Conservation (phyloP, 2,888 invertebrate genomes). For the Drosophila crucigera region DNA sequence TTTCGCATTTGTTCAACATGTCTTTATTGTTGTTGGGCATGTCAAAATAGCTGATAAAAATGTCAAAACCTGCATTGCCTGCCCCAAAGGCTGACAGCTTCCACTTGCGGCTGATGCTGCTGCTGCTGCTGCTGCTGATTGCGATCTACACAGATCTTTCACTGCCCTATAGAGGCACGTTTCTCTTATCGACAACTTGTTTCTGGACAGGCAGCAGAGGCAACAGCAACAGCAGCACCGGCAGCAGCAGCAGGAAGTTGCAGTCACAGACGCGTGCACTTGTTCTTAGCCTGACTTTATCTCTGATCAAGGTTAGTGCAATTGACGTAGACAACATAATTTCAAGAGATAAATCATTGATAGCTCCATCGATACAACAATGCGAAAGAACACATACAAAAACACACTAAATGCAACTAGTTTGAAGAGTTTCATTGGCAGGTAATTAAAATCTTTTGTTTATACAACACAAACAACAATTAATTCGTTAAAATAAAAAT, state of each 20-base stretch:
- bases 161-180: constrained; percentile 49
- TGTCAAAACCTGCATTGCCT: constrained; percentile 43
- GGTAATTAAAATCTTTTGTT: background rate
- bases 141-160: constrained; percentile 51
- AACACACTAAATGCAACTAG: background rate
- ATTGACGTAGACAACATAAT: constrained; percentile 73
- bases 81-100: constrained; percentile 49
- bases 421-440: background rate
- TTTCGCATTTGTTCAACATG: constrained; percentile 52
- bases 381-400: background rate
- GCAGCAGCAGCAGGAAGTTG: constrained; percentile 39
- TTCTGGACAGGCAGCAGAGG: constrained; percentile 15
- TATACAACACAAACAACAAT: background rate
- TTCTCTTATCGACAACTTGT: constrained; percentile 48
- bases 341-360: constrained; percentile 61
- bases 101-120: constrained; percentile 33
- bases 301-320: constrained; percentile 58
- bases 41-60: constrained; percentile 57
- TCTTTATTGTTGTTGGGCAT: constrained; percentile 42
- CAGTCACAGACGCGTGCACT: constrained; percentile 42
- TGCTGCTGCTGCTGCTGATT: constrained; percentile 21
- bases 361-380: constrained; percentile 12
- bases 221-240: background rate
- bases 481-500: background rate
- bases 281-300: constrained; percentile 41